Base-by-base conservation (phyloP, 2,797 vertebrate genomes). In the Danio tinwini region DNA sequence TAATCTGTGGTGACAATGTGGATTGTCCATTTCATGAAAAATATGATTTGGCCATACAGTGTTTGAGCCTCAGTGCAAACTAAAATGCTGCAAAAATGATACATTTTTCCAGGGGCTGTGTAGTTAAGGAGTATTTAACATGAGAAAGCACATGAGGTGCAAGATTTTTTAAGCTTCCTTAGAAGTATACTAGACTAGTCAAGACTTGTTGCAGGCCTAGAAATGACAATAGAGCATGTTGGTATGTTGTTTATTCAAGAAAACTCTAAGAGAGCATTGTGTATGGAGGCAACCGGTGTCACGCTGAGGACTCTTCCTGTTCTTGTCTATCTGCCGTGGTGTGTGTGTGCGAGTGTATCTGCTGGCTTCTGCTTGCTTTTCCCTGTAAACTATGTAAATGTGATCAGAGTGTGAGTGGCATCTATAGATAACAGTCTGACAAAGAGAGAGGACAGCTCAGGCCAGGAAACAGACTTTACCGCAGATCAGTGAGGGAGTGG, bases 381-480 rank as follows among this genome's bases (percentile, higher is more conserved):
- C 76, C 70, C 65, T 19, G n/a, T 62, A 67, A 37, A 50, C 52
- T n/a, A 6, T 62, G 72, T 55, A 69, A 62, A 61, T 74, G 77
- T 74, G 76, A 83, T 78, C 56, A 55, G 55, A 45, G 56, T n/a
- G 58, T 61, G 64, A 79, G 44, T 82, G 71, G 70, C 76, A 79
- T 63, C 71, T 53, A 59, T 19, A 84, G 83, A 84, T 84, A 82
- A 84, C 67, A 52, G 40, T 44, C 52, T 14, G 65, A 82, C 76
- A 71, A 64, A 79, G 76, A 76, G 49, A 40, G 71, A 52, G 64
- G 80, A 42, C 80, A 61, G 14, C 58, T 29, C 50, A 53, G 83
- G 83, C 70, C 80, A 84, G 80, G 80, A 84, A 84, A 82, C 83
- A 76, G 71, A 84, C 70, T 37, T 74, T 80, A 21, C 77, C 14